A percentile compares a stretch with the other conserved stretches of the same genome.
These are phyloP conservation scores for Colaptes auratus DNA, from an alignment of 2,113 vertebrate genomes.

Conservation along the genomic window DNA sequence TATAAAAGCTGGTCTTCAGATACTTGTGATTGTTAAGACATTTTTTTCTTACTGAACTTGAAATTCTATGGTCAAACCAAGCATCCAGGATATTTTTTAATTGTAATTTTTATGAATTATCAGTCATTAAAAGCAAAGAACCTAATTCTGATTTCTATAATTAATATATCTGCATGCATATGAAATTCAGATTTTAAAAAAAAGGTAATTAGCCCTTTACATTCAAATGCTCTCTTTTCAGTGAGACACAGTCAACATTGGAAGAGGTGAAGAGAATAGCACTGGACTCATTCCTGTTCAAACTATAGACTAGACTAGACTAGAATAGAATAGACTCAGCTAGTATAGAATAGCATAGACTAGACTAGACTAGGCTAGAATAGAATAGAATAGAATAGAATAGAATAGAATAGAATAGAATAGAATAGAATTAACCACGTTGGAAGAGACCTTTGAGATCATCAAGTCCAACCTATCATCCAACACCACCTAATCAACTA, in stretches of 20 bases:
- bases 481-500: too few relatives aligned
- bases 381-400: too few relatives aligned
- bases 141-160: background rate
- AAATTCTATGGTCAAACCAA: background rate
- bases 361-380: too few relatives aligned
- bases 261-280: slow-evolving; percentile 4
- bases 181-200: background rate
- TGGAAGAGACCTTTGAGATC: too few relatives aligned
- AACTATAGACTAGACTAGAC: background rate
- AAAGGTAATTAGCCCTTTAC: background rate
- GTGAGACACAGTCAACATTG: background rate
- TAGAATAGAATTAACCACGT: too few relatives aligned
- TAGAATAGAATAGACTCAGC: too few relatives aligned
- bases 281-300: background rate
- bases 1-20: background rate
- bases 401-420: too few relatives aligned
- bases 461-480: too few relatives aligned
- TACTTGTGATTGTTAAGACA: background rate
- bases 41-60: background rate
- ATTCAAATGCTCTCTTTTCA: background rate
- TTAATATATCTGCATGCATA: background rate
- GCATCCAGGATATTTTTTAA: background rate
- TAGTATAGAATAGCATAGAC: too few relatives aligned
- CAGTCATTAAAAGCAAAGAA: background rate
- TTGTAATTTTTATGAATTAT: background rate